Percentiles rank a stretch among this genome's conserved stretches.
phyloP scores from a whole-genome alignment of 2,888 invertebrate genomes.

The Melinopterus prodromus region DNA sequence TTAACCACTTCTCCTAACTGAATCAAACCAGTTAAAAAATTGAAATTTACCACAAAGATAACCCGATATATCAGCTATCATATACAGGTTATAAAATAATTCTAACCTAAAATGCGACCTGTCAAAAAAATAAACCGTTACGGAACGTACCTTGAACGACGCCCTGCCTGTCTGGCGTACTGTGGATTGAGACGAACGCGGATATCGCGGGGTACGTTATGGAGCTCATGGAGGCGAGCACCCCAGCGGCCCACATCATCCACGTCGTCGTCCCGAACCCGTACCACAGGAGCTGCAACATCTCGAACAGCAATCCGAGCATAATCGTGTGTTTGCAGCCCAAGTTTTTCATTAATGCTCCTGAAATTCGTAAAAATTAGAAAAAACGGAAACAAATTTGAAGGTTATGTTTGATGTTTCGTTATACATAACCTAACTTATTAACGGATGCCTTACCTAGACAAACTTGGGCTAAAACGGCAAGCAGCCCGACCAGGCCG shows the following conservation, averaged over 20 bases:
- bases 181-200: conserved; percentile 97
- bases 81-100: background rate
- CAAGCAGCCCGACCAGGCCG: conserved; percentile 94
- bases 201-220: conserved; percentile 99
- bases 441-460: conserved; percentile 62
- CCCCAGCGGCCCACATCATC: conserved; percentile 99
- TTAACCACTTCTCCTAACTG: background rate
- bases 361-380: conserved; percentile 38
- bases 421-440: background rate
- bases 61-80: background rate
- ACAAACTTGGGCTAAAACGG: conserved; percentile 93
- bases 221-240: conserved; percentile 93
- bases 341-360: conserved; percentile 71
- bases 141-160: conserved; percentile 56
- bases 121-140: background rate
- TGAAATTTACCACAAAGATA: background rate
- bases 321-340: conserved; percentile 98
- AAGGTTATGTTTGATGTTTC: background rate
- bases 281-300: conserved; percentile 97
- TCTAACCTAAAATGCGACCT: background rate
- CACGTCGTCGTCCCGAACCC: conserved; percentile 96
- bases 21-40: background rate
- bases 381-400: conserved; percentile 9
- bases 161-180: conserved; percentile 97
- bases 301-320: conserved; percentile 94